Percentiles rank a stretch among this genome's conserved stretches.
Evolutionary conservation across 2,113 vertebrate genomes (phyloP).

Genomic region (Clinocottus analis): DNA sequence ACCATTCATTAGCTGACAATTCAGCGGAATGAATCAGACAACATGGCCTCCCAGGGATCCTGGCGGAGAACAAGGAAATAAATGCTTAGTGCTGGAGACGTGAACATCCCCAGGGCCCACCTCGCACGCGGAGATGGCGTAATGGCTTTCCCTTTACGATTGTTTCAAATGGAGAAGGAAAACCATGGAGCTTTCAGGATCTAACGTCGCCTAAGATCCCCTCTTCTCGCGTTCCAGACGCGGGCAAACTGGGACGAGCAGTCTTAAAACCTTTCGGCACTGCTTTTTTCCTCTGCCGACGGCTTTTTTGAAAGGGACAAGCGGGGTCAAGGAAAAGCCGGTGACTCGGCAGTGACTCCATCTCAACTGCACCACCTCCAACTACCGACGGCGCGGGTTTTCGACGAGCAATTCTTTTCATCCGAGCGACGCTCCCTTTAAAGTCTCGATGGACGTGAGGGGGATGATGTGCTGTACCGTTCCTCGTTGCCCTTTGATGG

Average conservation of each 20-base stretch:
- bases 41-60: constrained; percentile 69
- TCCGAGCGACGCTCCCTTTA: constrained; percentile 44
- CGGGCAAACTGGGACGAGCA: constrained; percentile 41
- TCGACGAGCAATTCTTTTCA: constrained; percentile 58
- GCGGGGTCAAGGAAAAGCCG: constrained; percentile 34
- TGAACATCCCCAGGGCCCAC: constrained; percentile 54
- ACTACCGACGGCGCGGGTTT: constrained; percentile 61
- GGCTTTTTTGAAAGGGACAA: constrained; percentile 48
- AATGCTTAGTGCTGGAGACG: constrained; percentile 66
- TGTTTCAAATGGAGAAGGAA: constrained; percentile 61
- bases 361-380: constrained; percentile 66
- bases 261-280: constrained; percentile 36
- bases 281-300: constrained; percentile 42
- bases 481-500: constrained; percentile 62
- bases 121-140: constrained; percentile 41
- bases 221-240: constrained; percentile 48
- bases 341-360: constrained; percentile 59
- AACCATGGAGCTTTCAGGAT: constrained; percentile 65
- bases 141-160: constrained; percentile 62
- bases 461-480: constrained; percentile 32
- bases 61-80: constrained; percentile 63
- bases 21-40: constrained; percentile 74
- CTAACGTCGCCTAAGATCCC: constrained; percentile 45
- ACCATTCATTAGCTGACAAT: constrained; percentile 74
- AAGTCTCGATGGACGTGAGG: constrained; percentile 41